Evolutionary conservation across 1,140 invertebrate species (phyloP).

Genomic region (Zaprionus camerounensis): DNA sequence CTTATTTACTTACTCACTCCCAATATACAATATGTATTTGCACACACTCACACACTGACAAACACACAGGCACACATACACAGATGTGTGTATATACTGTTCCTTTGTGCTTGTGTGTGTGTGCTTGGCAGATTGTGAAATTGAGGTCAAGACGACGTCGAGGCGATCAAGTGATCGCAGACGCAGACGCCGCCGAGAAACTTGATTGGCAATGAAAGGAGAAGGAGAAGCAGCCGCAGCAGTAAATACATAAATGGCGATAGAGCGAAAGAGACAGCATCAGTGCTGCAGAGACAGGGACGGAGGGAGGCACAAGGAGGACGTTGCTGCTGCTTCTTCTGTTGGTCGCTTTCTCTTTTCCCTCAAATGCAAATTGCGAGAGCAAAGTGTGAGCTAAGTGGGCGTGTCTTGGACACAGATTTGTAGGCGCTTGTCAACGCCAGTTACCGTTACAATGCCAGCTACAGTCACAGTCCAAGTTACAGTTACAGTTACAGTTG

Average conservation of each 20-base stretch:
- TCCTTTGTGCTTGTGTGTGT: conserved; percentile 15
- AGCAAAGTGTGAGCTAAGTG: background rate
- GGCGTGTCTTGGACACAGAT: conserved; percentile 22
- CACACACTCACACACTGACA: conserved; percentile 5
- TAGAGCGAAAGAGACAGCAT: background rate
- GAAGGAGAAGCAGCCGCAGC: background rate
- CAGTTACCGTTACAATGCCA: conserved; percentile 12
- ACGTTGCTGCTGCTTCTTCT: background rate
- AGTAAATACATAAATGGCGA: background rate
- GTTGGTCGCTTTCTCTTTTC: conserved; percentile 5
- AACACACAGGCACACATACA: too few species aligned
- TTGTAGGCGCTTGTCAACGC: conserved; percentile 6
- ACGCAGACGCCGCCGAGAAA: conserved; percentile 8
- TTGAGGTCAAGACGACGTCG: conserved; percentile 67
- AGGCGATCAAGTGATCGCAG: conserved; percentile 42
- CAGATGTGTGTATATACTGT: conserved; percentile 49
- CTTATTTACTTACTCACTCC: conserved; percentile 55
- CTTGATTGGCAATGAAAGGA: conserved; percentile 10
- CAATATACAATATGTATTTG: conserved; percentile 4
- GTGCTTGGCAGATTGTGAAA: conserved; percentile 53
- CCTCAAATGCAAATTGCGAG: conserved; percentile 9
- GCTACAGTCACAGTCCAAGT: conserved; percentile 21
- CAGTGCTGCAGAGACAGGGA: background rate
- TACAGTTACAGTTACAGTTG: conserved; percentile 14
- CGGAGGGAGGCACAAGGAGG: background rate